A percentile compares a stretch with the other conserved stretches of the same genome.
These are phyloP conservation scores for Tortricodes alternella DNA, from an alignment of 2,888 invertebrate genomes.

Conservation along the genomic window DNA sequence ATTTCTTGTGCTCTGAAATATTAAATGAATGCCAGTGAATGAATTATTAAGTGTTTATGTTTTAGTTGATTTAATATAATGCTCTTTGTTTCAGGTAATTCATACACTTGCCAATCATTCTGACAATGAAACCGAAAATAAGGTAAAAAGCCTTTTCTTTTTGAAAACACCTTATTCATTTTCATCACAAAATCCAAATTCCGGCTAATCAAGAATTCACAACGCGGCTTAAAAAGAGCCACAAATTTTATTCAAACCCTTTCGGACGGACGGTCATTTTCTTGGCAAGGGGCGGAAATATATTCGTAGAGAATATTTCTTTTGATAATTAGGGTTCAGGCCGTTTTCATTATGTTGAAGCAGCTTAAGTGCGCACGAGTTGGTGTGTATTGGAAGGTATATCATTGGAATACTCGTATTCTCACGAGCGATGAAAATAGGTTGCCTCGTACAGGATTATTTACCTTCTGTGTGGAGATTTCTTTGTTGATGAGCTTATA, in stretches of 20 bases:
- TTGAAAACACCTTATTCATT: constrained; percentile 18
- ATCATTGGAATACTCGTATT: no score
- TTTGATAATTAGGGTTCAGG: background rate
- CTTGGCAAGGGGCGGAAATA: background rate
- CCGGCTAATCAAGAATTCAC: constrained; percentile 27
- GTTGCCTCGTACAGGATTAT: no score
- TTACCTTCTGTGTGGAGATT: no score
- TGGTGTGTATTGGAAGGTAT: no score
- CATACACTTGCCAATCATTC: background rate
- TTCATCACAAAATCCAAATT: background rate
- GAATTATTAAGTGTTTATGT: background rate
- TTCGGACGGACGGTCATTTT: constrained; percentile 9
- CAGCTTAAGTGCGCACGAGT: no score
- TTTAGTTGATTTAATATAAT: background rate
- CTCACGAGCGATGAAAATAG: no score
- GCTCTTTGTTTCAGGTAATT: constrained; percentile 8
- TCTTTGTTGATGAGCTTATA: no score
- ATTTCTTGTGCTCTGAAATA: background rate
- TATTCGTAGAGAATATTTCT: background rate
- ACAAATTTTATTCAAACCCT: constrained; percentile 29
- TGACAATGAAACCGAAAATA: background rate
- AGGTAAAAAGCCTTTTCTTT: background rate
- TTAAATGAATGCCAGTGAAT: background rate
- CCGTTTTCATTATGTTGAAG: background rate
- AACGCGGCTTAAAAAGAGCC: constrained; percentile 6